These are phyloP conservation scores for Bubo blakistoni DNA, from an alignment of 2,113 vertebrate species.

Conservation along the genomic window DNA sequence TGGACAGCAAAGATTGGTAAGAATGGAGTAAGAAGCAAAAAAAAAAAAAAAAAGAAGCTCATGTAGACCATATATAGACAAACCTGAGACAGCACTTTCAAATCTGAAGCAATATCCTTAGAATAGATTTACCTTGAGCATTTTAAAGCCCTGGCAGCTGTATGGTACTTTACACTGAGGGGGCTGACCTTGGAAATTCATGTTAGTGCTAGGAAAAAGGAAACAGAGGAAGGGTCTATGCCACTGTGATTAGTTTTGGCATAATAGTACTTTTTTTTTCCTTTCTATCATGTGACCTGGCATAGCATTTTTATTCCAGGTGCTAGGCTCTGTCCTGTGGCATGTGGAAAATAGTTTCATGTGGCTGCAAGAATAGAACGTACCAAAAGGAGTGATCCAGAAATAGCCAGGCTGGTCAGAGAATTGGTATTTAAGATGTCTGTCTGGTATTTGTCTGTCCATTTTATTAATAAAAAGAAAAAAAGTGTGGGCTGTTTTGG, in stretches of 20 bases:
- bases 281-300: rapidly evolving
- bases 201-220: background rate
- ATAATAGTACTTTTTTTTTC: background rate
- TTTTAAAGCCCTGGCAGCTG: background rate
- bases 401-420: background rate
- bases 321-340: background rate
- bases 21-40: background rate
- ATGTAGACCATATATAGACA: background rate
- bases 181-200: background rate
- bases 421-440: background rate
- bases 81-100: background rate
- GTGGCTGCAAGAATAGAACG: background rate
- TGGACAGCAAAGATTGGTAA: background rate
- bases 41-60: background rate
- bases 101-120: background rate
- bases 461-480: background rate
- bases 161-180: background rate
- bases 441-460: background rate
- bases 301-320: background rate
- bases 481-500: background rate
- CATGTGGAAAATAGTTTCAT: background rate
- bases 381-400: background rate
- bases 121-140: background rate
- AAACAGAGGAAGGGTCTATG: background rate
- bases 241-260: background rate